These are phyloP conservation scores for Norana najaformis DNA, from an alignment of 2,888 invertebrate genomes.

Conservation along the genomic window DNA sequence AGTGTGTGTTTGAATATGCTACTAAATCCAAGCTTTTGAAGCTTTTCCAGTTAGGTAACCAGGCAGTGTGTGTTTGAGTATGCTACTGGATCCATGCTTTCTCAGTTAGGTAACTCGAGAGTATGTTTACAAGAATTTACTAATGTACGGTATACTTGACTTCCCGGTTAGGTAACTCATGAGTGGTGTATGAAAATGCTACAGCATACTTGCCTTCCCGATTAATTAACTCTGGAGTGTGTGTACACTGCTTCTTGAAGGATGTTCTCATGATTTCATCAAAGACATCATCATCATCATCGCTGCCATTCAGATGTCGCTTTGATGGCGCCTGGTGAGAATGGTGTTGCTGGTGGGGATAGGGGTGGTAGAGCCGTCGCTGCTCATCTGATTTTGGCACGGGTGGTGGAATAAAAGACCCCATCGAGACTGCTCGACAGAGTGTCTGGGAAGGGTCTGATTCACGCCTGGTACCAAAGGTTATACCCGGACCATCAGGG, in stretches of 20 bases:
- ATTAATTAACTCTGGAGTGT: slow-evolving; percentile 37
- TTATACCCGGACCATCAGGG: background rate
- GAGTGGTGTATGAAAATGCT: too few relatives aligned
- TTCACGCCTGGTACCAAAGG: background rate
- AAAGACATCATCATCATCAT: slow-evolving; percentile 35
- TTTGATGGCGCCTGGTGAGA: slow-evolving; percentile 27
- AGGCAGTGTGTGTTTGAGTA: too few relatives aligned
- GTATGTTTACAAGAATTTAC: too few relatives aligned
- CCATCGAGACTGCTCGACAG: slow-evolving; percentile 14
- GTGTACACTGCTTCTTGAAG: slow-evolving; percentile 42
- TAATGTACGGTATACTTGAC: too few relatives aligned
- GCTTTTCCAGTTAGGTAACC: too few relatives aligned
- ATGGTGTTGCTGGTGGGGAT: background rate
- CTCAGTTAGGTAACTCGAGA: too few relatives aligned
- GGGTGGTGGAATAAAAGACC: background rate
- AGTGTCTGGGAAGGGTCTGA: background rate
- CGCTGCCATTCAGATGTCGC: slow-evolving; percentile 24
- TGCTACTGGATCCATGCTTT: too few relatives aligned
- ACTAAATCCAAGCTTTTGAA: too few relatives aligned
- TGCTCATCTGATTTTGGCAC: background rate
- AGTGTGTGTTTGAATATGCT: too few relatives aligned
- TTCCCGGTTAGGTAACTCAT: too few relatives aligned
- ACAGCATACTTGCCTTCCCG: slow-evolving; percentile 36
- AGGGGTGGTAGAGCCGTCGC: background rate
- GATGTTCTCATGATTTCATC: slow-evolving; percentile 27